These are phyloP conservation scores for Cyanocitta stelleri DNA, from an alignment of 2,113 vertebrate species.

Conservation along the genomic window DNA sequence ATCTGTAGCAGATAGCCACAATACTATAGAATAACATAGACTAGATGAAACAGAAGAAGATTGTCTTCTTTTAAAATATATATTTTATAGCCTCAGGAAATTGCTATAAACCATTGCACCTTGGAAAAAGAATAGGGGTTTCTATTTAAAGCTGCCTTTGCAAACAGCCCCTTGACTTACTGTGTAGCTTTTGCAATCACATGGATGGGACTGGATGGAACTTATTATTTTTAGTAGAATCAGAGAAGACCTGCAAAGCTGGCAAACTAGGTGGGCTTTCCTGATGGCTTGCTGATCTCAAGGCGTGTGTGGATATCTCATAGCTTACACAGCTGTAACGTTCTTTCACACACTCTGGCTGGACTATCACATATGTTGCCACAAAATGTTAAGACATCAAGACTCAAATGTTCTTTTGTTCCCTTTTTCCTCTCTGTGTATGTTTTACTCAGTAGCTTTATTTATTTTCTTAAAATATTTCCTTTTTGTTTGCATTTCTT, in stretches of 20 bases:
- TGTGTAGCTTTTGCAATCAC: background rate
- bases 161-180: background rate
- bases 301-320: conserved; percentile 21
- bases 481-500: conserved; percentile 75
- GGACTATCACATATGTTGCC: conserved; percentile 55
- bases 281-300: conserved; percentile 25
- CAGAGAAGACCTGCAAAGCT: conserved; percentile 40
- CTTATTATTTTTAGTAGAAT: conserved; percentile 51
- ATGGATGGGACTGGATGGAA: background rate
- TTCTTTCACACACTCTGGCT: conserved; percentile 40
- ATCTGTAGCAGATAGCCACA: background rate
- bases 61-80: background rate
- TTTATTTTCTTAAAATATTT: conserved; percentile 78
- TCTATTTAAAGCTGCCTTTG: conserved; percentile 28
- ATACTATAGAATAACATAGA: background rate
- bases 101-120: conserved; percentile 9
- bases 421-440: conserved; percentile 57
- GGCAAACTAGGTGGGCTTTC: conserved; percentile 49
- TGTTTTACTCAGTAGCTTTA: conserved; percentile 75
- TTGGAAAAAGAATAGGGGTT: background rate
- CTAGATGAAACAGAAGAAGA: background rate
- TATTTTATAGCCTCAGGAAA: conserved; percentile 5
- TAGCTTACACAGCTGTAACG: conserved; percentile 70
- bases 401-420: conserved; percentile 76
- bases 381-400: conserved; percentile 69